A percentile compares a stretch with the other conserved stretches of the same genome.
These are phyloP conservation scores for human (Homo sapiens) DNA, from an alignment of 2,113 vertebrate species.

Conservation along the genomic window DNA sequence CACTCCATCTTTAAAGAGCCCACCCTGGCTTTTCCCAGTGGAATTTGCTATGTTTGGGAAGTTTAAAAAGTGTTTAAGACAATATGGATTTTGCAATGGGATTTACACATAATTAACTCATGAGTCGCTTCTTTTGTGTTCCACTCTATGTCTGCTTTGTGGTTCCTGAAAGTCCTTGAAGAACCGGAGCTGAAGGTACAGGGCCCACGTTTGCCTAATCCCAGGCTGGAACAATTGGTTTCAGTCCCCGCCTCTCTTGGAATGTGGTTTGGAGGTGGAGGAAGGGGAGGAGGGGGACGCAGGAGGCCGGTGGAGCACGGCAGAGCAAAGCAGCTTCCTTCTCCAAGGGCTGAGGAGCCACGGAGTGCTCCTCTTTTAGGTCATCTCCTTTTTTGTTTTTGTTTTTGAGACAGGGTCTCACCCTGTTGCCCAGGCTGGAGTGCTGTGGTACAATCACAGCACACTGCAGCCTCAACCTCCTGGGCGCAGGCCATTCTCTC, in stretches of 20 bases:
- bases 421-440: too few species aligned
- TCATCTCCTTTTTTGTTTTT: too few species aligned
- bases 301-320: background rate
- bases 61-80: background rate
- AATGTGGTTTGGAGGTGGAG: background rate
- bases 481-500: too few species aligned
- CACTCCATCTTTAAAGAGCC: background rate
- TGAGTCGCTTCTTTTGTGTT: accelerated
- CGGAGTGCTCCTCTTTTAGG: background rate
- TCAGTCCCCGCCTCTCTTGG: conserved; percentile 21
- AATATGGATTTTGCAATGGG: background rate
- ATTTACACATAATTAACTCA: background rate
- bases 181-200: background rate
- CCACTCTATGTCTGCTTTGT: background rate
- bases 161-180: conserved; percentile 20
- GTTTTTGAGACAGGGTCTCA: too few species aligned
- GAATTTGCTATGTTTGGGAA: background rate
- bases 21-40: background rate
- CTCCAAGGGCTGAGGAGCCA: background rate
- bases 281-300: too few species aligned
- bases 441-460: too few species aligned
- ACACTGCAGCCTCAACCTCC: too few species aligned
- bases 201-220: background rate
- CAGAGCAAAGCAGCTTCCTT: background rate
- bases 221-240: background rate